A percentile compares a stretch with the other conserved stretches of the same genome.
phyloP scores from a whole-genome alignment of 2,888 invertebrate species.

The Drosophila mettleri region DNA sequence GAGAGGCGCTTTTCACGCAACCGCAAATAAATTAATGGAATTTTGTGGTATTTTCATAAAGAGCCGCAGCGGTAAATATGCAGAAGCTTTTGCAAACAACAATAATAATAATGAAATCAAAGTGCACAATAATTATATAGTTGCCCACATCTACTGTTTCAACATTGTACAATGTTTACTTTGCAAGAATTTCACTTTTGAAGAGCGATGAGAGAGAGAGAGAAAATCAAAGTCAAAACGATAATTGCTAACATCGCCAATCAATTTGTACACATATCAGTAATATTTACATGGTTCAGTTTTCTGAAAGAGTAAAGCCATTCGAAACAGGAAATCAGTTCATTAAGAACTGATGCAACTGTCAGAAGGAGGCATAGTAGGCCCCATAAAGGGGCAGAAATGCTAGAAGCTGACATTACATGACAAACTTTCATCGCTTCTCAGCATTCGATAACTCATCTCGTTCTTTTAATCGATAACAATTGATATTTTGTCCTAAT shows the following conservation, averaged over 20 bases:
- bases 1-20: slow-evolving; percentile 32
- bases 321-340: no score
- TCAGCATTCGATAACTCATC: no score
- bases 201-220: not conserved
- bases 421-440: no score
- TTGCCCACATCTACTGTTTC: slow-evolving; percentile 26
- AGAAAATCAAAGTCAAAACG: not conserved
- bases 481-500: no score
- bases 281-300: not conserved
- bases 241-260: not conserved
- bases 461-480: no score
- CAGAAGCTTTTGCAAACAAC: slow-evolving; percentile 19
- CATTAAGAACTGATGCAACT: no score
- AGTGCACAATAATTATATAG: slow-evolving; percentile 45
- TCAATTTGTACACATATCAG: not conserved
- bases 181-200: slow-evolving; percentile 5
- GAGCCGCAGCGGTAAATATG: slow-evolving; percentile 30
- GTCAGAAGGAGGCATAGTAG: no score
- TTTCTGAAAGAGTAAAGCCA: no score
- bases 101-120: slow-evolving; percentile 14
- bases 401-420: no score
- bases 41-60: slow-evolving; percentile 46
- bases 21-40: slow-evolving; percentile 59
- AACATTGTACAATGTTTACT: slow-evolving; percentile 23
- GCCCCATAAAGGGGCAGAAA: no score